Percentiles rank a stretch among this genome's conserved stretches.
Conservation (phyloP, 2,113 vertebrate species). For the Ranitomeya variabilis region DNA sequence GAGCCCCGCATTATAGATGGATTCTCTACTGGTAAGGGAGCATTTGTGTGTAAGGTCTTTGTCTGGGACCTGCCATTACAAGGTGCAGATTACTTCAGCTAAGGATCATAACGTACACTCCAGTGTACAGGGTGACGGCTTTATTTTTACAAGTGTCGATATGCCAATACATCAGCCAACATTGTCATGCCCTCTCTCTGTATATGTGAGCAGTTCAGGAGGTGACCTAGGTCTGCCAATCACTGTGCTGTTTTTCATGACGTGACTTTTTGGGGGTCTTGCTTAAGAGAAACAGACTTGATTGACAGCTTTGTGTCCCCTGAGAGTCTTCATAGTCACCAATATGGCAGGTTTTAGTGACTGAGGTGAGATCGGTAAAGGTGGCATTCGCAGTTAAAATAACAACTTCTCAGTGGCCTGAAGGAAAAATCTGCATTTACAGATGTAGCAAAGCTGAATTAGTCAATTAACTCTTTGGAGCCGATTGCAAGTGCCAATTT, state of each 20-base stretch:
- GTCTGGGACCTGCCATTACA: neutral
- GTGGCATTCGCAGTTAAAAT: constrained; percentile 30
- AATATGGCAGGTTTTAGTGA: constrained; percentile 26
- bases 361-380: constrained; percentile 3
- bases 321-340: neutral
- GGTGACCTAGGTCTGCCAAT: constrained; percentile 22
- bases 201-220: constrained; percentile 15
- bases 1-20: too few relatives aligned
- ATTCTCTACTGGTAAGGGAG: too few relatives aligned
- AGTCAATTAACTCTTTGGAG: neutral
- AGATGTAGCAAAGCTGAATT: neutral
- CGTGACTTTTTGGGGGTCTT: neutral
- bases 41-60: too few relatives aligned
- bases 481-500: neutral
- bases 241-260: neutral
- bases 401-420: neutral
- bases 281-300: constrained; percentile 22
- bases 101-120: neutral
- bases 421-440: neutral
- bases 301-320: constrained; percentile 19
- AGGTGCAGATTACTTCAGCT: neutral
- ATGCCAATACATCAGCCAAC: neutral
- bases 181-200: neutral
- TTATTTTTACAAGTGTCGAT: constrained; percentile 11
- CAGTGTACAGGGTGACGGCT: neutral